phyloP scores from a whole-genome alignment of 2,113 vertebrate species.

The Mastomys coucha region DNA sequence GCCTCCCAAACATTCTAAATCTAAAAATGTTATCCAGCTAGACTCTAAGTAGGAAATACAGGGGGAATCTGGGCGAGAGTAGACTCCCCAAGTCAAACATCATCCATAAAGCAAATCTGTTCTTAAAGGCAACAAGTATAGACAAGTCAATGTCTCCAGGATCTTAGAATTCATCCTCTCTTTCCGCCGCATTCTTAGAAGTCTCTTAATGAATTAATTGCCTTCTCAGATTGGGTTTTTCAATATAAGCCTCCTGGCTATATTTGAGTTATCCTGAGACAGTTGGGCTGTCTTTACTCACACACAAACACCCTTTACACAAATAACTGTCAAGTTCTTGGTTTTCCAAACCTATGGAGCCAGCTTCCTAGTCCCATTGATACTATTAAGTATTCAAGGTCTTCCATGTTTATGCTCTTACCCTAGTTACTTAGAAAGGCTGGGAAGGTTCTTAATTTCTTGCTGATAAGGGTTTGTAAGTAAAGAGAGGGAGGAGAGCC shows the following conservation, averaged over 20 bases:
- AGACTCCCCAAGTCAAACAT: background rate
- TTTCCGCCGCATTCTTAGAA: background rate
- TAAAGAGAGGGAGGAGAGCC: background rate
- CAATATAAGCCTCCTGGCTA: background rate
- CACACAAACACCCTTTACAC: background rate
- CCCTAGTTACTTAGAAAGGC: background rate
- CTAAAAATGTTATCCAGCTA: conserved; percentile 32
- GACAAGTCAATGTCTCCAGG: background rate
- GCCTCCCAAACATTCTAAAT: conserved; percentile 26
- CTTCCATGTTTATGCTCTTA: background rate
- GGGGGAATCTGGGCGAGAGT: background rate
- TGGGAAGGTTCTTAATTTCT: background rate
- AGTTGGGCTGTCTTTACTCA: background rate
- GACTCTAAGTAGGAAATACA: background rate
- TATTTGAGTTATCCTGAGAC: background rate
- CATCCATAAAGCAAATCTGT: background rate
- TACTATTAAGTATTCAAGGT: background rate
- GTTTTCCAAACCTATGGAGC: background rate
- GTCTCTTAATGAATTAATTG: background rate
- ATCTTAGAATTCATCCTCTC: background rate
- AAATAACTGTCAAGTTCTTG: background rate
- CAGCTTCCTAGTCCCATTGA: background rate
- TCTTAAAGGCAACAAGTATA: background rate
- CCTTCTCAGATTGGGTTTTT: background rate
- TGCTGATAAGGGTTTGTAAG: background rate